Base-by-base conservation (phyloP, 2,113 vertebrate genomes). In the Toxotes chatareus region DNA sequence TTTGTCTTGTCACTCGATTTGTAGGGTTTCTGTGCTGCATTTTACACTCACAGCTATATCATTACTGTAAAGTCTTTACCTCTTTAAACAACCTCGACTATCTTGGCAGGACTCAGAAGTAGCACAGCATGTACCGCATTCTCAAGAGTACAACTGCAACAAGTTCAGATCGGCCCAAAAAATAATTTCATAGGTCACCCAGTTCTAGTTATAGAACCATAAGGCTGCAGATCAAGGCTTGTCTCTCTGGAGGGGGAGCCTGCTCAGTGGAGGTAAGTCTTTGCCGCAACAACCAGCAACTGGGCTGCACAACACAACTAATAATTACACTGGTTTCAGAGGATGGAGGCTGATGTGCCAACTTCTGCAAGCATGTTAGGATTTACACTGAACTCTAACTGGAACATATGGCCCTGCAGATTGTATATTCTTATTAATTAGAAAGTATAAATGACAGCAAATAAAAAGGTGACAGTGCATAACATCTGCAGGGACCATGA, bases 111-210 rank as follows among this genome's bases (percentile, higher is more conserved):
- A 62, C 36, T 59, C n/a, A 76, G 68, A 94, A 93, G 87, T 93
- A 91, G 93, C 86, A 87, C 92, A 89, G 82, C 76, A 53, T 47
- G 85, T 88, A n/a, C 86, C 55, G 83, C 21, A 60, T 49, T 89
- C 83, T 92, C 89, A 23, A 80, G 62, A 79, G 90, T 82, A 76
- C 61, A 55, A 65, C 78, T 73, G 64, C 74, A 87, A 89, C 83
- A 92, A 87, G 85, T 92, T 91, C 88, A 82, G 76, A 88, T 84
- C 44, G 68, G 85, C 92, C 89, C 83, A 89, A 86, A 94, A 94
- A 92, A 89, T 63, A 67, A 86, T 78, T 88, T 89, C 80, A 75
- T 80, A 86, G 92, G 93, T 94, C 93, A 94, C 92, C 94, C 79
- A 94, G 85, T 94, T 95, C 89, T 91, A 73, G 83, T 81, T 90